Conservation (phyloP, 1,140 invertebrate genomes). For the Pectinophora gossypiella region DNA sequence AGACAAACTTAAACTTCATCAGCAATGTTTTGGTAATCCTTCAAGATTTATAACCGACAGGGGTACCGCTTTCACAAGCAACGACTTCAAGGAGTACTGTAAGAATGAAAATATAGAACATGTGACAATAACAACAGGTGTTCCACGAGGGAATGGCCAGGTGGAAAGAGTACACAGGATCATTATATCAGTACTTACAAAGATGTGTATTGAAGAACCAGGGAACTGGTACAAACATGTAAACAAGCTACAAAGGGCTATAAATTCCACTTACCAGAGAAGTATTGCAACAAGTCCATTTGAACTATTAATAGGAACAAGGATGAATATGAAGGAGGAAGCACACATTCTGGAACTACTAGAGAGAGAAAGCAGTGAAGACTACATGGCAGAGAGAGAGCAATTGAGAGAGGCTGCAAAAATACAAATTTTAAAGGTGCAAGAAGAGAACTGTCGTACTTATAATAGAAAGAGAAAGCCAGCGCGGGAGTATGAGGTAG, state of each 20-base stretch:
- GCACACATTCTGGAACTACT: too few relatives aligned
- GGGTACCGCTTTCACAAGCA: constrained; percentile 24
- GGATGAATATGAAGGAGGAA: too few relatives aligned
- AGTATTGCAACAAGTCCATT: too few relatives aligned
- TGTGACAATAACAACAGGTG: constrained; percentile 26
- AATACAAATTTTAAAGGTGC: too few relatives aligned
- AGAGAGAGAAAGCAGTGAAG: too few relatives aligned
- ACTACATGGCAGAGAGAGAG: too few relatives aligned
- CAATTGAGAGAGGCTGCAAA: too few relatives aligned
- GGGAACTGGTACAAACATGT: constrained; percentile 23
- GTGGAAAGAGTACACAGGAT: constrained; percentile 23
- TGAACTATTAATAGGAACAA: too few relatives aligned
- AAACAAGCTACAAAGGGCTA: constrained; percentile 21
- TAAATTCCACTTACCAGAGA: constrained; percentile 33
- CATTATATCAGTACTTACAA: constrained; percentile 20
- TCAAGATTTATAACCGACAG: constrained; percentile 21
- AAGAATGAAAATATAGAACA: constrained; percentile 21
- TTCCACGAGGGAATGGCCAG: constrained; percentile 23
- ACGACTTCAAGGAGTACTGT: constrained; percentile 22
- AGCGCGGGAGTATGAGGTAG: too few relatives aligned
- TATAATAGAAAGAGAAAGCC: too few relatives aligned
- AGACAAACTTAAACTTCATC: constrained; percentile 18
- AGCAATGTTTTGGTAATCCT: constrained; percentile 24
- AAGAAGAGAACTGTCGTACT: too few relatives aligned
- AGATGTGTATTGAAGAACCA: constrained; percentile 14